phyloP scores from a whole-genome alignment of 2,888 invertebrate species.

The Troilus luridus region DNA sequence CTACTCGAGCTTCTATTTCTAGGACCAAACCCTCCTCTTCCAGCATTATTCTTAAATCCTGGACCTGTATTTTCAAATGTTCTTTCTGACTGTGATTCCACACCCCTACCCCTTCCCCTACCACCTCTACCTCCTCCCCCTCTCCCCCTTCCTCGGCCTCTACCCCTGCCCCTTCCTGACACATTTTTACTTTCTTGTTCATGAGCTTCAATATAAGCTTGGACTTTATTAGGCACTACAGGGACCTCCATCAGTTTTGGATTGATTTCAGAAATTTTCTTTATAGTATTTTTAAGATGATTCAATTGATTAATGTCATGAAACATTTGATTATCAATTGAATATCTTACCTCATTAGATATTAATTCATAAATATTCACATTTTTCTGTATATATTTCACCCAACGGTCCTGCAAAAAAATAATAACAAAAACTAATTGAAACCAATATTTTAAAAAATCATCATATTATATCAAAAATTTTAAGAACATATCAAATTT shows the following conservation, averaged over 20 bases:
- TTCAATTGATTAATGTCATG: constrained; percentile 28
- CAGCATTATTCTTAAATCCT: not conserved
- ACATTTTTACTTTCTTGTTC: constrained; percentile 38
- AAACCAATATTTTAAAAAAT: too few species aligned
- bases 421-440: not conserved
- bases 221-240: constrained; percentile 10
- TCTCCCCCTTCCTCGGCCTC: not conserved
- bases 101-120: constrained; percentile 3
- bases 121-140: constrained; percentile 18
- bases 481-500: too few species aligned
- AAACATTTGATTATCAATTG: constrained; percentile 56
- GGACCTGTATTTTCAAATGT: not conserved
- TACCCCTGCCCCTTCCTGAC: constrained; percentile 8
- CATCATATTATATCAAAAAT: too few species aligned
- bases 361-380: constrained; percentile 61
- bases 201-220: not conserved
- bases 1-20: constrained; percentile 37
- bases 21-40: not conserved
- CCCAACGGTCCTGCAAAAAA: constrained; percentile 60
- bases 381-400: constrained; percentile 56
- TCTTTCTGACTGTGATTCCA: not conserved
- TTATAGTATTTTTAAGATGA: constrained; percentile 16
- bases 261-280: constrained; percentile 39
- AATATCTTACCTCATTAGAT: constrained; percentile 57
- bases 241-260: not conserved